Evolutionary conservation across 2,888 invertebrate species (phyloP).

Genomic region (Epirrita christyi): DNA sequence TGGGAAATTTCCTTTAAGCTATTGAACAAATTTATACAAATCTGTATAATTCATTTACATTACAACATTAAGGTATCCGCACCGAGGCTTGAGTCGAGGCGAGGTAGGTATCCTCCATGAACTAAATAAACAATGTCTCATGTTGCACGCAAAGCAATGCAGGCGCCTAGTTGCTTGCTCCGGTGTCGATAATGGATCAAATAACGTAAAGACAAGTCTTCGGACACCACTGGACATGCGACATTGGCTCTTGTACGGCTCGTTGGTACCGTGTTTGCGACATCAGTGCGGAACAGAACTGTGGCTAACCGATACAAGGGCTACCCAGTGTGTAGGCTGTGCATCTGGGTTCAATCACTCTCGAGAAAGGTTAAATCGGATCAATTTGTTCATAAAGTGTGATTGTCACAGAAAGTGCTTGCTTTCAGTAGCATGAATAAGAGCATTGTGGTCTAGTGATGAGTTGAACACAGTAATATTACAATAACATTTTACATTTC

Average conservation of each 20-base stretch:
- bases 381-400: constrained; percentile 15
- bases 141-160: constrained; percentile 59
- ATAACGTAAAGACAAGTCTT: constrained; percentile 3
- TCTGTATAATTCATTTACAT: constrained; percentile 23
- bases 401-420: constrained; percentile 14
- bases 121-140: constrained; percentile 67
- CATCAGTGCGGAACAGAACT: constrained; percentile 14
- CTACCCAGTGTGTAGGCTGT: neutral
- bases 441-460: neutral
- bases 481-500: no score
- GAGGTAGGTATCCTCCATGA: constrained; percentile 51
- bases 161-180: constrained; percentile 9
- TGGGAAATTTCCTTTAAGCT: constrained; percentile 45
- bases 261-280: constrained; percentile 6
- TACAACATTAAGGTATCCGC: constrained; percentile 1
- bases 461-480: neutral
- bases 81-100: constrained; percentile 9
- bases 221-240: neutral
- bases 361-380: constrained; percentile 18
- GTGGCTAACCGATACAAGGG: constrained; percentile 5
- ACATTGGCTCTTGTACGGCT: neutral
- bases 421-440: neutral
- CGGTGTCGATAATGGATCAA: constrained; percentile 8
- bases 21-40: constrained; percentile 38
- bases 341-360: constrained; percentile 14